Conservation (phyloP, 2,113 vertebrate genomes). For the Damaliscus lunatus region DNA sequence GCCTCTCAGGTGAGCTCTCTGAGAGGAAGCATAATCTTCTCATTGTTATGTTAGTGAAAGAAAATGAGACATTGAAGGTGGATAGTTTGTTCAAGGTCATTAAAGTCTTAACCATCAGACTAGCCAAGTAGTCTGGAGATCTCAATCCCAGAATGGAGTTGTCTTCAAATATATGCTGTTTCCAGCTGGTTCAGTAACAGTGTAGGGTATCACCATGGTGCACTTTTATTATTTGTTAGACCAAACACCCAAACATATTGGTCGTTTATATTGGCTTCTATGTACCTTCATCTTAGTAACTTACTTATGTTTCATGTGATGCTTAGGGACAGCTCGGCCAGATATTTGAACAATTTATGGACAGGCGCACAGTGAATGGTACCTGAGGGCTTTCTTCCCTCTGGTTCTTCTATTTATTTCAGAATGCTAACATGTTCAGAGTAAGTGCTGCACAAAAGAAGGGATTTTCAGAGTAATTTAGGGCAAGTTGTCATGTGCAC, state of each 20-base stretch:
- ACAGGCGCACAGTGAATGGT: background rate
- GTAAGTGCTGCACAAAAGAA: background rate
- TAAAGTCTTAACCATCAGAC: background rate
- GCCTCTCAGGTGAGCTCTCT: background rate
- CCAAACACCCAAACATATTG: background rate
- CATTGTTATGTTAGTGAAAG: background rate
- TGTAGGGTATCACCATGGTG: background rate
- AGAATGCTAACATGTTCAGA: background rate
- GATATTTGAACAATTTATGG: background rate
- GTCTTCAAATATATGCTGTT: background rate
- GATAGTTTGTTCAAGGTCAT: background rate
- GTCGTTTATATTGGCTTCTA: background rate
- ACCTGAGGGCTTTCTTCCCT: background rate
- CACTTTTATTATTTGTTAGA: slow-evolving; percentile 6
- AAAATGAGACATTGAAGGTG: background rate
- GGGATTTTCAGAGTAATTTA: slow-evolving; percentile 8
- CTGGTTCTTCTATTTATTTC: slow-evolving; percentile 18
- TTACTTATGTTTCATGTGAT: slow-evolving; percentile 17
- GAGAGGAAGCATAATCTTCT: background rate
- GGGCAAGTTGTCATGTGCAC: background rate
- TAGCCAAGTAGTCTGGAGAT: background rate
- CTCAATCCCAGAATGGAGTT: background rate
- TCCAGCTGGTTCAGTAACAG: background rate
- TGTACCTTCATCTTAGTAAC: background rate
- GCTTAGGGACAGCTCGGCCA: background rate